Base-by-base conservation (phyloP, 2,113 vertebrate species). In the Limnothrissa miodon region DNA sequence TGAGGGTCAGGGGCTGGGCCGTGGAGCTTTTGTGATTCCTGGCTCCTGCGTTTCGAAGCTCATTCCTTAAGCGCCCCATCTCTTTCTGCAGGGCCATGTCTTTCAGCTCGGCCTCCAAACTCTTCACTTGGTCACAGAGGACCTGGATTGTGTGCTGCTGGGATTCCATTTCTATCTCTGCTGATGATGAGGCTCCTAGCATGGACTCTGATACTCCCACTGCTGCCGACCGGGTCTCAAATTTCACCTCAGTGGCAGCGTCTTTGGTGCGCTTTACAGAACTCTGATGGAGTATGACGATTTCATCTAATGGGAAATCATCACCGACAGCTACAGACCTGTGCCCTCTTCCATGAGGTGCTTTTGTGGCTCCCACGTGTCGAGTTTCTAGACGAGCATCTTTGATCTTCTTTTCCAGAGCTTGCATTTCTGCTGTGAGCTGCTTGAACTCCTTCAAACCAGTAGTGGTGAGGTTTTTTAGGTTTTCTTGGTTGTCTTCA, bases 41-140 rank as follows among this genome's bases (percentile, higher is more conserved):
- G 0, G 92, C 94, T 1, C 96, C 97, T 23, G 97, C 97, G 0
- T 95, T 95, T 83, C 95, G 95, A 39, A 99, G 93, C 88, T 98
- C 97, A 42, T 96, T 93, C 84, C 97, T 99, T 13, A 99, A 90
- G 87, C 95, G 96, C 15, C 94, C 96, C 96, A 99, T 97, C 90
- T 99, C 97, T 29, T 93, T 95, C 86, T 96, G 95, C 45, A 97
- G 95, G 21, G 96, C 94, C 0, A 97, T 95, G 91, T 99, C 97
- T 87, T 96, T 97, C 79, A 99, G 93, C 84, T 99, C 95, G 8
- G 96, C 94, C 85, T 99, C 97, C 45, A 99, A 90, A 29, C 94
- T 92, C 87, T 95, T 93, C 82, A 97, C 95, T 91, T 94, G 96
- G 23, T 97, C 96, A 82, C 95, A 97, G 36, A 99, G 93, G 82